phyloP scores from a whole-genome alignment of 2,888 invertebrate genomes.

The Cyaniris semiargus region DNA sequence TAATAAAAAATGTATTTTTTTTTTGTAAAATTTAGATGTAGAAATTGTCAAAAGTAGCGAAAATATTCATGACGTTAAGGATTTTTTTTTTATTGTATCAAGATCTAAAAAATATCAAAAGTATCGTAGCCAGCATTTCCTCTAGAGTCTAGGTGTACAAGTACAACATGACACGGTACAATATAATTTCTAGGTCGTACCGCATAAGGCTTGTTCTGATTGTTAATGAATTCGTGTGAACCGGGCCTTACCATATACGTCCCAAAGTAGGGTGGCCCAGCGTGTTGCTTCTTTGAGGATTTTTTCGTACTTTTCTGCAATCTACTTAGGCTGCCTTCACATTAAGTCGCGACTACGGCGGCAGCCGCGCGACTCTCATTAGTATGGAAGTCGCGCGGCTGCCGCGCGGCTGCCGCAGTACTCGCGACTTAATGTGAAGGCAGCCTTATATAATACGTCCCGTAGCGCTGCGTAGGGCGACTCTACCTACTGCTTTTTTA shows the following conservation, averaged over 20 bases:
- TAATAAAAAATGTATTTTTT: too few species aligned
- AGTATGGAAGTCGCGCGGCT: too few species aligned
- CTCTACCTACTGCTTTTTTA: neutral
- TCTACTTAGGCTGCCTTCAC: too few species aligned
- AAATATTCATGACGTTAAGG: too few species aligned
- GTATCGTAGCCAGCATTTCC: neutral
- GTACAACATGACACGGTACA: constrained; percentile 2
- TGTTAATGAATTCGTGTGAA: constrained; percentile 30
- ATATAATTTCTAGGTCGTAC: constrained; percentile 19
- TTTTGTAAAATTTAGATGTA: too few species aligned
- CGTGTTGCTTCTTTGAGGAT: neutral
- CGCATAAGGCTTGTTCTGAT: constrained; percentile 23
- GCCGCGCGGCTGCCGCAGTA: too few species aligned
- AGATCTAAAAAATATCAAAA: neutral
- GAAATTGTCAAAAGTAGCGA: too few species aligned
- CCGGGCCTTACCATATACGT: constrained; percentile 28
- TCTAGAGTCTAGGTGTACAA: neutral
- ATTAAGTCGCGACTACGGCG: too few species aligned
- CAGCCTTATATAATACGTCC: neutral
- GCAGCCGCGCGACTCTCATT: too few species aligned
- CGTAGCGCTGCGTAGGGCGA: neutral
- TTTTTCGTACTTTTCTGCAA: neutral
- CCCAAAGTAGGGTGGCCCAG: constrained; percentile 14
- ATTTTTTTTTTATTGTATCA: too few species aligned
- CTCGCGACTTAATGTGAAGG: too few species aligned